Evolutionary conservation across 2,113 vertebrate species (phyloP), one percentile per base, ranked within the genome.

Genomic region (Corythornis vintsioides): DNA sequence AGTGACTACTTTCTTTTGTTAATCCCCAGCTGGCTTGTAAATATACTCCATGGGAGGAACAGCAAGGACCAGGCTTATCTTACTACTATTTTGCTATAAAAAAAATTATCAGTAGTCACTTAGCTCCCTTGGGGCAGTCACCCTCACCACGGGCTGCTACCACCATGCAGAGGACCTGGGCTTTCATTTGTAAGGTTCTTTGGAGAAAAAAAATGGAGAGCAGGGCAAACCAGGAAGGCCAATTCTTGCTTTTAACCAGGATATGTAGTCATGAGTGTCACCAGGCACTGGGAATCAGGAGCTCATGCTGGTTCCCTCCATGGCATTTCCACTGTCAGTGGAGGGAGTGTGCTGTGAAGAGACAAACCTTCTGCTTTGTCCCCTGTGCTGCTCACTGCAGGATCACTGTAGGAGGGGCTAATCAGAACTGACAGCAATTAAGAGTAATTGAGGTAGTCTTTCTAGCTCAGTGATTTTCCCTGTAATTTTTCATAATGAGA

Each of bases 391-490:
- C 43, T 50, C 17, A 8, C 57, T 72, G 82, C 16, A 3, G 77
- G 33, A 83, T 95, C 66, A 67, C 56, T 0, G 0, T 56, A 40
- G 31, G 35, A 40, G 40, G 76, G 16, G 29, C 35, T 86, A 67
- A 93, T 89, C 63, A 59, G 57, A 74, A 81, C 13, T 5, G 90
- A 94, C 91, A 93, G 83, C 90, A 83, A 95, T 95, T 96, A 86
- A 92, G 66, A 95, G 67, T 88, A 93, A 92, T 93, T 91, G 92
- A 93, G 31, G 76, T 61, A 69, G 53, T 29, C 81, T 82, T 96
- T 95, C 94, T 90, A 95, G 71, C 67, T 86, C 60, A 64, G 59
- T 91, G 80, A 81, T 91, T 97, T 87, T 87, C 73, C 55, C 71
- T 75, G 73, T 78, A 63, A 25, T 61, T 91, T 95, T 89, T 96